Evolutionary conservation across 2,888 invertebrate genomes (phyloP).

Genomic region (Meghimatium bilineatum): DNA sequence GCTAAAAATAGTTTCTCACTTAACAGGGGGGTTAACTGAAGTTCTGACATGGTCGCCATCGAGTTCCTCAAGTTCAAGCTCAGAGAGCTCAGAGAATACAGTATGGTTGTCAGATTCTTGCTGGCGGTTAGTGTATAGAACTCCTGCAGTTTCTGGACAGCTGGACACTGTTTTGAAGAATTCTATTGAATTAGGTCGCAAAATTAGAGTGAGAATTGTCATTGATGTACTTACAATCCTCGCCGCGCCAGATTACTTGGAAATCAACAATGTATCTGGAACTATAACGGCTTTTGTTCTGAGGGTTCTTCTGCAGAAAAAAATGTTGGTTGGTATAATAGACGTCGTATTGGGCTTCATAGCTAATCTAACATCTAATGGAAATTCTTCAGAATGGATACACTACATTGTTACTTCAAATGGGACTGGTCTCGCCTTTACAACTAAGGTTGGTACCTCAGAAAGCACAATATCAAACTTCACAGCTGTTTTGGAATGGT

Average conservation of each 20-base stretch:
- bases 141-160: neutral
- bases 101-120: neutral
- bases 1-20: neutral
- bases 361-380: neutral
- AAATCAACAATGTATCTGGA: neutral
- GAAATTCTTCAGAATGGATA: neutral
- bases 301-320: neutral
- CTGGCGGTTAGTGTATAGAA: neutral
- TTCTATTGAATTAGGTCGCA: neutral
- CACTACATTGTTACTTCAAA: neutral
- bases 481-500: neutral
- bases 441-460: neutral
- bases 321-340: neutral
- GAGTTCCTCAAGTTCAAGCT: neutral
- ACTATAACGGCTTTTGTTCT: neutral
- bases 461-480: neutral
- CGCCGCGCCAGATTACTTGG: neutral
- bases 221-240: neutral
- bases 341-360: neutral
- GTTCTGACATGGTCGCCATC: neutral
- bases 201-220: conserved; percentile 4
- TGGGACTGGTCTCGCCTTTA: neutral
- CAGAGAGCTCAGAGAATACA: neutral
- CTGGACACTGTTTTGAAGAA: neutral
- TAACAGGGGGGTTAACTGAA: neutral